Evolutionary conservation across 2,888 invertebrate genomes (phyloP), one percentile per base, ranked within the genome.

Genomic region (Nephrocerus scutellatus): DNA sequence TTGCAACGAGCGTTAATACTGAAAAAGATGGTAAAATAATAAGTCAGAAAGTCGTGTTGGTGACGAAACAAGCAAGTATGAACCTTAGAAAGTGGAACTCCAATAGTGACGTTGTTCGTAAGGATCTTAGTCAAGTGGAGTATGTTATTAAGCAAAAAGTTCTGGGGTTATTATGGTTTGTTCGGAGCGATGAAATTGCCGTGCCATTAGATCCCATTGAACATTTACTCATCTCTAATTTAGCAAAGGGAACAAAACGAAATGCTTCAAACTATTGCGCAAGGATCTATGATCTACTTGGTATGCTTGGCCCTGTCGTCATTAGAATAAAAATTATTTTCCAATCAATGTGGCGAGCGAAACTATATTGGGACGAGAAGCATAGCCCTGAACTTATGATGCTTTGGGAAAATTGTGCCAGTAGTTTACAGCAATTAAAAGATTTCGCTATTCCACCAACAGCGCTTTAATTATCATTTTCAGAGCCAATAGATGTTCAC

Each of bases 261-360:
- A 32, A n/a, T 10, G 6, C 33, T 39, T 18, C 13, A 29, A 14
- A 24, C 24, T 4, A 34, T 34, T 18, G 36, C 22, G 6, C n/a
- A n/a, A 19, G 25, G 10, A 18, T 25, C 21, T 35, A 26, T 12
- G 20, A 35, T 19, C 35, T 28, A 5, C 15, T 35, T 13, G 26
- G 28, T 21, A 39, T 32, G 20, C 30, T 39, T 20, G 21, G 25
- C 12, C 30, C 39, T n/a, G n/a, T n/a, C n/a, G n/a, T n/a, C n/a
- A n/a, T n/a, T n/a, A n/a, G n/a, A n/a, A n/a, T n/a, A n/a, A 34
- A 39, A 23, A 34, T 34, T 14, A 8, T 39, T 12, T 39, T 35
- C n/a, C n/a, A n/a, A n/a, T 5, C 35, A 30, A 26, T 5, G 3
- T 2, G 25, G 13, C 16, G 40, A 1, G 5, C n/a, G n/a, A n/a